These are phyloP conservation scores for Heloderma charlesbogerti DNA, from an alignment of 2,113 vertebrate genomes.

Conservation along the genomic window DNA sequence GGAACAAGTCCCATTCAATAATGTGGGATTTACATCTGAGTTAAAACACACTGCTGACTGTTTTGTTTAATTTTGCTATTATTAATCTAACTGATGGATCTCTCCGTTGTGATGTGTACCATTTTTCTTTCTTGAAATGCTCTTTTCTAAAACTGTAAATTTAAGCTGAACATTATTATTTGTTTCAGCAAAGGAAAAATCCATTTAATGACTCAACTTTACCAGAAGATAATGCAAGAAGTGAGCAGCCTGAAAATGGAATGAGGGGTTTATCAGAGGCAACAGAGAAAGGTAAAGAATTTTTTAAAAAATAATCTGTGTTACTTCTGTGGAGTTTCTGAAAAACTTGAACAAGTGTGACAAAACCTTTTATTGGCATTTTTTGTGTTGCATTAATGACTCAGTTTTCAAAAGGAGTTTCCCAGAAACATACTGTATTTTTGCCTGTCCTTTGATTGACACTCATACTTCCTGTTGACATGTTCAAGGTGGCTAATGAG, in stretches of 20 bases:
- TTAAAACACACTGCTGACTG: neutral
- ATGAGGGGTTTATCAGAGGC: constrained; percentile 60
- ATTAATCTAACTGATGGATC: too few species aligned
- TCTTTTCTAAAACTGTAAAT: constrained; percentile 23
- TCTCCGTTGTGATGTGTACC: too few species aligned
- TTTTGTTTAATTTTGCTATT: too few species aligned
- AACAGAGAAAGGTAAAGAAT: constrained; percentile 77
- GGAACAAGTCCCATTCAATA: neutral
- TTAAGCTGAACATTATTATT: constrained; percentile 29
- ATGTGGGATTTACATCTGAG: neutral
- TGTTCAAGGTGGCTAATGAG: neutral
- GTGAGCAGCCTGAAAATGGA: constrained; percentile 56
- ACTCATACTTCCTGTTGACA: neutral
- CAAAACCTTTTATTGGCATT: neutral
- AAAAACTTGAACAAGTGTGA: neutral
- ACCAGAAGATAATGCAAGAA: constrained; percentile 67
- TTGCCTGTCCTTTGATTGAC: neutral
- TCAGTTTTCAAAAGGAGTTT: constrained; percentile 51
- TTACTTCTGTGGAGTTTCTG: neutral
- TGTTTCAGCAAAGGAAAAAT: constrained; percentile 86
- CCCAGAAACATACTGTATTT: constrained; percentile 25
- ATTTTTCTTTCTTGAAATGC: neutral
- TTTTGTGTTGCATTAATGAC: neutral
- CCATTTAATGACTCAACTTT: constrained; percentile 82
- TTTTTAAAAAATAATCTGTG: constrained; percentile 42